These are phyloP conservation scores for Cephonodes hylas DNA, from an alignment of 2,888 invertebrate species.

Conservation along the genomic window DNA sequence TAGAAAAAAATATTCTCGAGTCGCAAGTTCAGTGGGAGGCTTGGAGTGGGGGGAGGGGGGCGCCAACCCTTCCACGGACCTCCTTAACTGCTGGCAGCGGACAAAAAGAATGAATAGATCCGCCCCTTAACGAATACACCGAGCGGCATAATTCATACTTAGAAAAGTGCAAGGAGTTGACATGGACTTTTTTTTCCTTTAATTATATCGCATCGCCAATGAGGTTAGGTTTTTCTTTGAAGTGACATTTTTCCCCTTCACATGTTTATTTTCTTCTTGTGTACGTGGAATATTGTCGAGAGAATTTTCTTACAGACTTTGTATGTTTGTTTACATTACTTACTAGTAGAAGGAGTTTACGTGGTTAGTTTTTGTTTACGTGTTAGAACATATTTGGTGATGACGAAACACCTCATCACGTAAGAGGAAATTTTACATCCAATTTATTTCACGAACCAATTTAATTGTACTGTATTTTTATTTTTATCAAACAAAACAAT, in stretches of 20 bases:
- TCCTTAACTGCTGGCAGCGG: constrained; percentile 77
- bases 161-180: constrained; percentile 78
- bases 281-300: background rate
- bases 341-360: background rate
- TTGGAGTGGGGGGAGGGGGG: constrained; percentile 38
- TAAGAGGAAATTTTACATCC: background rate
- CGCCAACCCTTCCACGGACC: constrained; percentile 58
- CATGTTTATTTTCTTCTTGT: constrained; percentile 25
- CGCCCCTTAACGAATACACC: constrained; percentile 81
- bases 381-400: background rate
- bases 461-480: too few species aligned
- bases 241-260: constrained; percentile 15
- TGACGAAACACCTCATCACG: too few species aligned
- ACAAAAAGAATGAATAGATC: constrained; percentile 82
- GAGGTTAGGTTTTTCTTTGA: constrained; percentile 32
- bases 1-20: constrained; percentile 79
- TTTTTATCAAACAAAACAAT: too few species aligned
- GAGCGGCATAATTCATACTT: constrained; percentile 81
- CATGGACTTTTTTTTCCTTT: constrained; percentile 53
- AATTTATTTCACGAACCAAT: too few species aligned
- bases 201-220: constrained; percentile 47
- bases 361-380: background rate
- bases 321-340: background rate
- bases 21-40: constrained; percentile 65
- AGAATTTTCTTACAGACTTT: background rate